phyloP scores from a whole-genome alignment of 2,888 invertebrate species.

The Scelioninae gen. 1 region DNA sequence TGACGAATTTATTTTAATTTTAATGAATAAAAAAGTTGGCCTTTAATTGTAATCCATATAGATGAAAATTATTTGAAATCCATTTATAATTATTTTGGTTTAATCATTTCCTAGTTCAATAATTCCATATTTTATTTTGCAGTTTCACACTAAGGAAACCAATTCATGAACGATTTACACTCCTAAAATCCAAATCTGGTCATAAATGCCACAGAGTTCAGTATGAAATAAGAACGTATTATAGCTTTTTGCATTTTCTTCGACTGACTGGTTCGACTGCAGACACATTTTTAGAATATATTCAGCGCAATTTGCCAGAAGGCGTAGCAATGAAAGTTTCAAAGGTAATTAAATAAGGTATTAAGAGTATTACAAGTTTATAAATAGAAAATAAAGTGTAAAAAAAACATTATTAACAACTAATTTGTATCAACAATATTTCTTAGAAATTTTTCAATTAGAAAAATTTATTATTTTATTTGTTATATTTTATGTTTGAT shows the following conservation, averaged over 20 bases:
- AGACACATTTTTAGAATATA: conserved; percentile 97
- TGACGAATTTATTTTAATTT: no score
- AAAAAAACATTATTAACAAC: no score
- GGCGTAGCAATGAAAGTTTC: conserved; percentile 97
- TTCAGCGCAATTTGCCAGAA: conserved; percentile 98
- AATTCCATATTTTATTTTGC: conserved; percentile 7
- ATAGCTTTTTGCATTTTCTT: conserved; percentile 91
- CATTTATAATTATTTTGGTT: background rate
- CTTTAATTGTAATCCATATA: no score
- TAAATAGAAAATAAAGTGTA: no score
- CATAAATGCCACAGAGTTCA: conserved; percentile 97
- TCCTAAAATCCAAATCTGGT: conserved; percentile 94
- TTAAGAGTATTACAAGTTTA: conserved; percentile 51
- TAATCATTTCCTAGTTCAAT: background rate
- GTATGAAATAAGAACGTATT: conserved; percentile 97
- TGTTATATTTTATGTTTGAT: no score
- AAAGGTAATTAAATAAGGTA: conserved; percentile 86
- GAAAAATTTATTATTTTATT: no score
- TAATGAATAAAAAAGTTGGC: no score
- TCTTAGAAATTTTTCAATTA: no score
- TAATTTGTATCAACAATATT: no score
- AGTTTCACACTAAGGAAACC: conserved; percentile 90
- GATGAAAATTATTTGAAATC: no score
- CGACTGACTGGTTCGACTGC: conserved; percentile 97
- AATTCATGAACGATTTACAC: conserved; percentile 90